Evolutionary conservation across 2,113 vertebrate species (phyloP), one percentile per base, ranked within the genome.

Genomic region (Rhineura floridana): DNA sequence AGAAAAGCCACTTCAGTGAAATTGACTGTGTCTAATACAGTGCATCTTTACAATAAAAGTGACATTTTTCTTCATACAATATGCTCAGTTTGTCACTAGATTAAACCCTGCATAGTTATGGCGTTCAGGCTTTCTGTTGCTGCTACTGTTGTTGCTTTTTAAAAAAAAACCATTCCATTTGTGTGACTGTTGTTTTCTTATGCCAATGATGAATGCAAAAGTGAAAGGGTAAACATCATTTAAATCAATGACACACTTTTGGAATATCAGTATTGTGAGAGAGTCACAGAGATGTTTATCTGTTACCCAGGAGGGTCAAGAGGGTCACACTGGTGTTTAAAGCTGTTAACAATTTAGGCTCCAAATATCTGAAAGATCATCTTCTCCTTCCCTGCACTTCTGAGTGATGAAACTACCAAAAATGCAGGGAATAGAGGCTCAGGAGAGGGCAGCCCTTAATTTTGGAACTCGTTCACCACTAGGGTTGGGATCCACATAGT

Each of bases 1-100:
- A 91, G 84, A 90, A 72, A 93, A 95, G 23, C 12, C 13, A 83
- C 77, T 91, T 46, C 67, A 69, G 88, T 87, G 75, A 91, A 95
- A 94, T 89, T 93, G 75, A 17, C 83, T 94, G 28, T 90, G 23
- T 86, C 33, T 92, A 91, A 93, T 81, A 39, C 1, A 87, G 13
- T 78, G 67, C 17, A 84, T 89, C 77, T 95, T 91, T 89, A 90
- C 23, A 91, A 89, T 21, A 83, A 55, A 94, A 91, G 30, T 75
- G 25, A 21, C 4, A 86, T 90, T 94, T 92, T 84, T 79, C 30
- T 81, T 92, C 69, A 50, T 55, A 92, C 93, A 90, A 77, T 88
- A 89, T 87, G 19, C 39, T 83, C 11, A 28, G 2, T 42, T 85
- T 90, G 21, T 93, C 46, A 33, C 39, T 6, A n/a, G 25, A 17